Percentiles rank a stretch among this genome's conserved stretches.
These are phyloP conservation scores for Dasyornis broadbenti DNA, from an alignment of 2,113 vertebrate species.

Conservation along the genomic window DNA sequence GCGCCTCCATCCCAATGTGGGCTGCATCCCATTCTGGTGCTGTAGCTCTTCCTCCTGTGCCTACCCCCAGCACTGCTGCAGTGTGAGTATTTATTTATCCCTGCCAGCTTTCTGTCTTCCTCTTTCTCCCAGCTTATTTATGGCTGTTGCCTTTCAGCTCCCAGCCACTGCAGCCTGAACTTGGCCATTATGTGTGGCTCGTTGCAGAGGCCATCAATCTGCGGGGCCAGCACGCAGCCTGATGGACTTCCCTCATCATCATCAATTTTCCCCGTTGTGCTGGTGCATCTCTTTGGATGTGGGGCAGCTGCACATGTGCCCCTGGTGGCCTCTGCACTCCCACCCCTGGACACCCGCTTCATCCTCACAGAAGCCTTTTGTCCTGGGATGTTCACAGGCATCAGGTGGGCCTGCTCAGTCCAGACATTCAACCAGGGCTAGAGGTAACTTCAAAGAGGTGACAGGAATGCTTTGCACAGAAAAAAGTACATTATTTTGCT, in stretches of 20 bases:
- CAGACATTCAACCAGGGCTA: neutral
- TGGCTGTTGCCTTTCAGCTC: slow-evolving; percentile 45
- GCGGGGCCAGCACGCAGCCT: neutral
- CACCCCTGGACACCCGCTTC: neutral
- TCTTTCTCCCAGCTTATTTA: slow-evolving; percentile 53
- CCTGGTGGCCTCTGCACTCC: neutral
- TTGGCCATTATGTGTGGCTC: slow-evolving; percentile 50
- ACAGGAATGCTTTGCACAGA: neutral
- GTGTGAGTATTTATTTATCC: slow-evolving; percentile 44
- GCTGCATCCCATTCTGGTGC: neutral
- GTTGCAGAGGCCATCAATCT: slow-evolving; percentile 58
- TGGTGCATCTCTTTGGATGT: neutral
- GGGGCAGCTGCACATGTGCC: slow-evolving; percentile 36
- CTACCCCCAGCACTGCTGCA: neutral
- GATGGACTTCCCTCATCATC: slow-evolving; percentile 58
- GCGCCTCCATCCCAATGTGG: neutral
- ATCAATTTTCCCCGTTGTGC: slow-evolving; percentile 34
- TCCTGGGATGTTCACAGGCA: neutral
- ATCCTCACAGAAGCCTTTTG: slow-evolving; percentile 36
- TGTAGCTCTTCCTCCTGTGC: neutral
- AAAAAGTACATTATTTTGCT: neutral
- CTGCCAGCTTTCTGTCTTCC: slow-evolving; percentile 49
- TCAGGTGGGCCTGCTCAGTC: neutral
- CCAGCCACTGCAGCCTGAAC: slow-evolving; percentile 4
- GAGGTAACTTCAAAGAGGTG: neutral